Evolutionary conservation across 2,888 invertebrate species (phyloP), one percentile per base, ranked within the genome.

Genomic region (Vesta saturnalis): DNA sequence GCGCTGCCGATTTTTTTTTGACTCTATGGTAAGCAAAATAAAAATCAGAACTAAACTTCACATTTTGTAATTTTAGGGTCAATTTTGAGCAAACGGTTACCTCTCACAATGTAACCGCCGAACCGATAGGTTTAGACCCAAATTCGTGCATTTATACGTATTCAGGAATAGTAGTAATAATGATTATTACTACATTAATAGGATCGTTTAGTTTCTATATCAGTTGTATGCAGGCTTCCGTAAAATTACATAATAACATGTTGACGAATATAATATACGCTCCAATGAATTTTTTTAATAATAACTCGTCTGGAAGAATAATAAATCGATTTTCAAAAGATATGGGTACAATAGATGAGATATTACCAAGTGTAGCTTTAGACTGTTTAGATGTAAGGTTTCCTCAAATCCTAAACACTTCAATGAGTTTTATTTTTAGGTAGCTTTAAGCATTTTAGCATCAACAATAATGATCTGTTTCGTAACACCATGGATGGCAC

Each of bases 371-470:
- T 19, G 85, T 86, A 0, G 76, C 88, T 54, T 84, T 88, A 63
- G 88, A 88, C 80, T 85, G 85, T 5, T 81, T 84, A 15, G 83
- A 84, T 77, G 84, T 62, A 14, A 19, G 19, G 47, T 14, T 56
- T 3, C n/a, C 10, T 93, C 1, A 96, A 98, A 80, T 94, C 95
- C 61, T 93, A 97, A 0, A 93, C 97, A 4, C 97, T 21, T 30
- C 8, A 4, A 61, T 23, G 10, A 23, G 5, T 18, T 22, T 15
- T 5, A 21, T 52, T 84, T 89, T 3, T 87, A 90, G 81, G 86
- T 91, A 47, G 88, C 87, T 23, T 82, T 91, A 19, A 83, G 87
- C 0, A 83, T 94, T 47, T 83, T 91, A 14, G 94, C 94, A 8
- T 89, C 94, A 14, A 85, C 93, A 5, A 85, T 91, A 0, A 90